Base-by-base conservation (phyloP, 2,113 vertebrate species). In the Halichoerus grypus region DNA sequence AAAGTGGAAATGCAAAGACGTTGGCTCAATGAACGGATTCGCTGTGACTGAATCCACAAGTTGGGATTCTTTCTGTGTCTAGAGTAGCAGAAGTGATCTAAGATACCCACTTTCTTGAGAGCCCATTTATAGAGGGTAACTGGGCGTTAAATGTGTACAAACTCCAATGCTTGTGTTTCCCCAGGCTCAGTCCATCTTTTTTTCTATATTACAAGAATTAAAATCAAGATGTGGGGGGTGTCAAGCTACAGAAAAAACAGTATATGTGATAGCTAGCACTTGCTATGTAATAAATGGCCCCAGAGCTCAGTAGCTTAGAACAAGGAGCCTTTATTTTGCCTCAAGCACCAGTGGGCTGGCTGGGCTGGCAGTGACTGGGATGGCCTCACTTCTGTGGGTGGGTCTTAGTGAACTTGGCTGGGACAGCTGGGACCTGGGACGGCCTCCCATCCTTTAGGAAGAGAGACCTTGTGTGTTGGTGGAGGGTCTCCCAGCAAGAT, bases 11-110 rank as follows among this genome's bases (percentile, higher is more conserved):
- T 2, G 7, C 13, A 49, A 4, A 83, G 28, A 88, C 0, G 7
- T 1, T 0, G 42, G n/a, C 19, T 11, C 14, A 14, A 0, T 1
- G 10, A 15, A 74, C 1, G 15, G 7, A 31, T 67, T 39, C 15
- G 0, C 10, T 1, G 8, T 0, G 31, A 42, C 4, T 15, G 4
- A 3, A 7, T 16, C 22, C 0, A 0, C 4, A 31, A 3, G n/a
- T 19, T 9, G 12, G 1, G 10, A 14, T 21, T 24, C 31, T 7
- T 18, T 39, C 14, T 1, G 0, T 0, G 26, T 26, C 24, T 10
- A 42, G 36, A 18, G 4, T 2, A n/a, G 77, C 8, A 4, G 12
- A 31, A 0, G 0, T 1, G 8, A 10, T 16, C 1, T 8, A 2
- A 10, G 39, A 6, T 1, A 22, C 0, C 18, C 11, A 2, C 24